Evolutionary conservation across 2,888 invertebrate species (phyloP), one percentile per base, ranked within the genome.

Genomic region (Melitaea athalia): DNA sequence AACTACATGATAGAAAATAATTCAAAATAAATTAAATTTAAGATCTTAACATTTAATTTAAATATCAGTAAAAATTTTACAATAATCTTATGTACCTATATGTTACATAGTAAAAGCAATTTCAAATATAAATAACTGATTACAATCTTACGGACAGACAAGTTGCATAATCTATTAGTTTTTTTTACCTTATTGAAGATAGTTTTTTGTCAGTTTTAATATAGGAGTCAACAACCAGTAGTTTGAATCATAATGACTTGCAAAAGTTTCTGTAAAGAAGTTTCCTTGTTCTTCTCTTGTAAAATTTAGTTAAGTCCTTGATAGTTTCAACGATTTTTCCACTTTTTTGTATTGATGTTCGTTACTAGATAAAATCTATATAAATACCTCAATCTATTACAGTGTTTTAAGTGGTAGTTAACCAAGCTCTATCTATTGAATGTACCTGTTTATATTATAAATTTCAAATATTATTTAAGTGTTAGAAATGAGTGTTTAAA

Each of bases 171-270:
- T 57, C 38, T 55, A 33, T 55, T 55, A 38, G 10, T 57, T 42
- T 57, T 38, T 38, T 12, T 42, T 7, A 3, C 3, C 4, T 10
- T 0, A 6, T 7, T 5, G 42, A 38, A 31, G 31, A 24, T 31
- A 24, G 17, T 52, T 69, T 63, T 65, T 63, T 69, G 38, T 15
- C 3, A 15, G 42, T 59, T 24, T 53, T 33, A 57, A 57, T 14
- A 38, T 59, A 45, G 43, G n/a, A 64, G 62, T 70, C 61, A 67
- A 62, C 53, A 67, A 62, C 70, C 67, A 55, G 57, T 45, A 57
- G 62, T 53, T 67, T 59, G 64, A 70, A 52, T 64, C 64, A 42
- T 62, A 38, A 67, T 67, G 70, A 64, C 67, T 67, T 55, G 61
- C 70, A 50, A 55, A n/a, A 33, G 53, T 33, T 55, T 55, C 1